Conservation (phyloP, 2,888 invertebrate species). For the Drosophila vallismaia region DNA sequence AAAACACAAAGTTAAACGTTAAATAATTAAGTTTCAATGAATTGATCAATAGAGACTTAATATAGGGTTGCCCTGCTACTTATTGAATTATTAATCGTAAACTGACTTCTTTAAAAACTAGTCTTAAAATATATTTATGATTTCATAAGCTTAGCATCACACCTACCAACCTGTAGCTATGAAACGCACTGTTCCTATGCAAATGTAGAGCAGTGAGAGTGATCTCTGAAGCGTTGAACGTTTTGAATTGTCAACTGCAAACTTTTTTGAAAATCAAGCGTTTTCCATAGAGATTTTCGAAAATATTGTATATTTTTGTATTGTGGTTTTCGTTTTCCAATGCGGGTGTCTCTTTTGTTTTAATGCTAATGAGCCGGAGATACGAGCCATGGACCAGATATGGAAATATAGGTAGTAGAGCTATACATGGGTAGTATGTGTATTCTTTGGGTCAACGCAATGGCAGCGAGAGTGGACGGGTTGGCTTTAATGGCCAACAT, state of each 20-base stretch:
- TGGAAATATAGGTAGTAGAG: background rate
- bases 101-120: no score
- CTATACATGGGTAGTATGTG: background rate
- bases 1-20: no score
- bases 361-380: slow-evolving; percentile 14
- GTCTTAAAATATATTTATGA: background rate
- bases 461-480: slow-evolving; percentile 43
- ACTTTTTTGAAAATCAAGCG: background rate
- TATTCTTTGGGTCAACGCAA: slow-evolving; percentile 20
- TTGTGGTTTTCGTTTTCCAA: background rate
- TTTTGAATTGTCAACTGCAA: slow-evolving; percentile 17
- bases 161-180: background rate
- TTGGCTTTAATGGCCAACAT: slow-evolving; percentile 31
- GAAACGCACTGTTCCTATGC: slow-evolving; percentile 21
- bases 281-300: background rate
- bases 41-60: no score
- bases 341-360: background rate
- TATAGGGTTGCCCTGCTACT: no score
- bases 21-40: no score
- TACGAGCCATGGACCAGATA: slow-evolving; percentile 2
- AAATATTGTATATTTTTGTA: background rate
- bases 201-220: slow-evolving; percentile 38
- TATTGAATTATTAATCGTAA: no score
- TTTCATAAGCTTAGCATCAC: background rate
- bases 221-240: slow-evolving; percentile 20